Evolutionary conservation across 2,797 vertebrate species (phyloP), one percentile per base, ranked within the genome.

Genomic region (Threskiornis aethiopicus): DNA sequence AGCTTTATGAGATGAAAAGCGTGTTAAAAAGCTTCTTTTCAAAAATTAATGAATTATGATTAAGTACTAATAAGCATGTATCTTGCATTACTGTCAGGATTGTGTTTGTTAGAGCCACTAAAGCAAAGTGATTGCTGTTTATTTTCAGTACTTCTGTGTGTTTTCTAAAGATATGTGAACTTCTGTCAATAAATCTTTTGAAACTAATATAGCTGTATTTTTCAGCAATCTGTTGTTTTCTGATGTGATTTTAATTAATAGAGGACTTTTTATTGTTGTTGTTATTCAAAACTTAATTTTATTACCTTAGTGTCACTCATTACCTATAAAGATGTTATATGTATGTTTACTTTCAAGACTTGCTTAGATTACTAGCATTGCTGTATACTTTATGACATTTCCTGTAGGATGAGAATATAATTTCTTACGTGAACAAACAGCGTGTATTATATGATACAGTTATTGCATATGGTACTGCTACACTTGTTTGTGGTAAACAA

Each of bases 371-470:
- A 37, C 24, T 55, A 13, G 24, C 10, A 6, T 78, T 73, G n/a
- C 51, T 52, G 28, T 75, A 47, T 62, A 67, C 33, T 54, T 55
- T 42, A 41, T 3, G 16, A 42, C 16, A 24, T 28, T 83, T 86
- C 11, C 41, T 2, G 0, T 59, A 91, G 37, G 49, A 64, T 2
- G 3, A 87, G 20, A 80, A 55, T 46, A 37, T 46, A 55, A 83
- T 86, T 83, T 93, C 37, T 54, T 73, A 35, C 18, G 12, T 47
- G 16, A 71, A 49, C 13, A 87, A 90, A 25, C 20, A 86, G 11
- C 0, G 0, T 61, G 26, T 44, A 0, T 66, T 90, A 66, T 84
- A 46, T 55, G 35, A 29, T 55, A 39, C 2, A 0, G 6, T 58
- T 77, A 35, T 89, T 91, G 55, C 31, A 2, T 81, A 9, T 62